A percentile compares a stretch with the other conserved stretches of the same genome.
Evolutionary conservation across 2,797 vertebrate genomes (phyloP).

Genomic region (Crocidura indochinensis): DNA sequence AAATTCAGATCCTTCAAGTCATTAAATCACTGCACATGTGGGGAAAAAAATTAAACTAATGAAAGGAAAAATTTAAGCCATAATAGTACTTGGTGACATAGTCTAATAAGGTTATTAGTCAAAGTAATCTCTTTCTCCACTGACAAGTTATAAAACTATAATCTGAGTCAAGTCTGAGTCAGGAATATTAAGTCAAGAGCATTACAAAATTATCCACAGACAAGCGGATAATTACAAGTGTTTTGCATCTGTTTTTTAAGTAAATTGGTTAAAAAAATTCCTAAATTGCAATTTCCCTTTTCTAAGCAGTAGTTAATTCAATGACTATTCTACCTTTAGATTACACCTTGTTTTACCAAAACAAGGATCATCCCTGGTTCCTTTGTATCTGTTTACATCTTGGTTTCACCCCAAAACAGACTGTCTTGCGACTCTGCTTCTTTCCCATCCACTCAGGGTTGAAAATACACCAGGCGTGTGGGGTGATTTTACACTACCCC

Average conservation of each 20-base stretch:
- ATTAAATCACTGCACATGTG: background rate
- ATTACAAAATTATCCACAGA: conserved; percentile 5
- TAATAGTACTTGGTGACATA: background rate
- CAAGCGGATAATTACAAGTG: background rate
- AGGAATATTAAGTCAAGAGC: conserved; percentile 47
- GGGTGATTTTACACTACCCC: too few species aligned
- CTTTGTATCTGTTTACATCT: too few species aligned
- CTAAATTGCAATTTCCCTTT: conserved; percentile 65
- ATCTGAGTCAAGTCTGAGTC: conserved; percentile 39
- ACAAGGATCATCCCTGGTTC: too few species aligned
- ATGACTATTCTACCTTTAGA: background rate
- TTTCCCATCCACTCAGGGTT: too few species aligned
- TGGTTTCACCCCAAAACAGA: too few species aligned
- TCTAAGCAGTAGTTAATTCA: conserved; percentile 51
- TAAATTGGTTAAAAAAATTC: conserved; percentile 69
- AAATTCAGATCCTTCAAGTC: background rate
- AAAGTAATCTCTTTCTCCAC: background rate
- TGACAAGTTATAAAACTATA: conserved; percentile 40
- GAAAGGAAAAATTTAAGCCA: conserved; percentile 47
- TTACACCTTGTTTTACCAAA: too few species aligned
- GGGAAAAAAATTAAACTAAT: conserved; percentile 53
- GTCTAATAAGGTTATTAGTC: conserved; percentile 28
- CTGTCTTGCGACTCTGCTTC: too few species aligned
- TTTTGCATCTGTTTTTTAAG: conserved; percentile 54
- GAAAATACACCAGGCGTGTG: too few species aligned